These are phyloP conservation scores for Drosophila atripex DNA, from an alignment of 2,888 invertebrate species.

Conservation along the genomic window DNA sequence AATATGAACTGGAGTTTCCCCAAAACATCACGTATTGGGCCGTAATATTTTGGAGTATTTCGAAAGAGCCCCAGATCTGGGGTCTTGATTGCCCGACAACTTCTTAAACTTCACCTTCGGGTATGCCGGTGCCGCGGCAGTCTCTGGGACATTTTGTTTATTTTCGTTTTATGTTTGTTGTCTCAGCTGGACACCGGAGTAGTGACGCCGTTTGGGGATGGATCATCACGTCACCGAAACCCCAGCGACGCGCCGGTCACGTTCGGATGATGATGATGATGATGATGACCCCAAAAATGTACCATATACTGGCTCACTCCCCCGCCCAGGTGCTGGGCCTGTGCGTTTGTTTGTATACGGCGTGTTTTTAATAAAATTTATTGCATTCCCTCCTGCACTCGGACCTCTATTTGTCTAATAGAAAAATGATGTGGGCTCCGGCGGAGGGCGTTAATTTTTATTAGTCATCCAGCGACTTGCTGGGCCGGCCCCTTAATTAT, in stretches of 20 bases:
- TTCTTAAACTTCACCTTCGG: conserved; percentile 9
- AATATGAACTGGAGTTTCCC: neutral
- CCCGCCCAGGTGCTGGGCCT: neutral
- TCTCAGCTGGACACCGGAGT: conserved; percentile 65
- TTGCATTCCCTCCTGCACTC: conserved; percentile 54
- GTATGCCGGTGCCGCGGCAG: neutral
- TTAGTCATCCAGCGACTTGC: conserved; percentile 35
- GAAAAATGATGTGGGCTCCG: conserved; percentile 63
- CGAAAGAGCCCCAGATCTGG: conserved; percentile 10
- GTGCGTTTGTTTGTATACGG: conserved; percentile 54
- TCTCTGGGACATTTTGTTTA: conserved; percentile 38
- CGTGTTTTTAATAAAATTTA: conserved; percentile 73
- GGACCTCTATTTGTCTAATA: conserved; percentile 75
- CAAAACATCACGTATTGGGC: neutral
- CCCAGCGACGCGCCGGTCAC: conserved; percentile 65
- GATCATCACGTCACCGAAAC: conserved; percentile 34
- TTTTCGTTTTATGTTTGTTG: conserved; percentile 64
- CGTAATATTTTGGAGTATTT: neutral
- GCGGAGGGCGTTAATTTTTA: conserved; percentile 56
- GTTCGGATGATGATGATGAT: conserved; percentile 42
- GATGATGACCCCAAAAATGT: conserved; percentile 70
- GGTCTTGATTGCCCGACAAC: conserved; percentile 30
- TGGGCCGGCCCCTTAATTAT: conserved; percentile 63
- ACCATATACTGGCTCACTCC: conserved; percentile 4
- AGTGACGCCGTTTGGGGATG: neutral